A percentile compares a stretch with the other conserved stretches of the same genome.
Conservation (phyloP, 2,888 invertebrate species). For the Cheilosia vulpina region DNA sequence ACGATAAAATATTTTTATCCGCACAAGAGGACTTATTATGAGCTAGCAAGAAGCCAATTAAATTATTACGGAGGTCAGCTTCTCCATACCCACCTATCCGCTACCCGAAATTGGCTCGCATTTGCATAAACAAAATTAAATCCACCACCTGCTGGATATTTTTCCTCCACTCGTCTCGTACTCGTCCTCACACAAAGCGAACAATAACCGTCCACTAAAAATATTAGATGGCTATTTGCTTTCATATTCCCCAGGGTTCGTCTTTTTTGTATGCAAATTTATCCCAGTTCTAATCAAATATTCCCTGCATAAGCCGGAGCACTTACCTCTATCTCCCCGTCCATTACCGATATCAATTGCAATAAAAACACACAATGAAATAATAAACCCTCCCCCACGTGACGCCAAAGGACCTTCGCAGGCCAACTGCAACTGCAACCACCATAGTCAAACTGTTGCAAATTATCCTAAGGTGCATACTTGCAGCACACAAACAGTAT, state of each 20-base stretch:
- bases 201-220: slow-evolving; percentile 67
- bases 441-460: slow-evolving; percentile 71
- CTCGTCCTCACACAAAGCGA: slow-evolving; percentile 2
- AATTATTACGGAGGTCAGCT: neutral
- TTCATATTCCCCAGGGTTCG: neutral
- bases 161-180: neutral
- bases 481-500: neutral
- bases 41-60: neutral
- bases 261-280: slow-evolving; percentile 56
- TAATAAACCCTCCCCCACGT: slow-evolving; percentile 66
- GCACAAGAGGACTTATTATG: neutral
- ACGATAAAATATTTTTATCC: neutral
- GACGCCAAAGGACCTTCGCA: slow-evolving; percentile 50
- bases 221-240: slow-evolving; percentile 61
- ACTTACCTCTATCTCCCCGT: slow-evolving; percentile 43
- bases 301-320: slow-evolving; percentile 38
- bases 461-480: slow-evolving; percentile 73
- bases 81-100: neutral
- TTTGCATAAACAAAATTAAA: slow-evolving; percentile 52
- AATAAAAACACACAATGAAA: slow-evolving; percentile 73
- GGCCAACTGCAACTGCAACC: slow-evolving; percentile 30
- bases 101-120: slow-evolving; percentile 5
- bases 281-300: slow-evolving; percentile 61
- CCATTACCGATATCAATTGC: slow-evolving; percentile 68
- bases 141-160: slow-evolving; percentile 63